Conservation (phyloP, 2,888 invertebrate genomes). For the Parelbella ahira region DNA sequence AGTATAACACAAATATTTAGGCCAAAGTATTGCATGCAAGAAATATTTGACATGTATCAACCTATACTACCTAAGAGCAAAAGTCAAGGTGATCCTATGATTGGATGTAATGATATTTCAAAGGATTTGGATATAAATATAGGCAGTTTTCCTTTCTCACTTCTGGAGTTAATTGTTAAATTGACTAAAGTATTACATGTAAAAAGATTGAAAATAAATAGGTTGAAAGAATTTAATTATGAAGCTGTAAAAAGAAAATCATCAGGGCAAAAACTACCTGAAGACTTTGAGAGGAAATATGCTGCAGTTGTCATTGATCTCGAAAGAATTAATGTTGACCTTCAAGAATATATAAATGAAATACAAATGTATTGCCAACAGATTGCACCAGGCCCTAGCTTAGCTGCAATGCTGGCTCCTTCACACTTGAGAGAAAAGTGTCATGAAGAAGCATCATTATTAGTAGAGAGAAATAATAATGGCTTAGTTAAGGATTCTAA, state of each 20-base stretch:
- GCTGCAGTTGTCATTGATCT: conserved; percentile 93
- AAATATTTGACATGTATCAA: conserved; percentile 72
- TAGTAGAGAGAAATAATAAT: conserved; percentile 87
- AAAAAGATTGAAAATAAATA: conserved; percentile 90
- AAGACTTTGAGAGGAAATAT: conserved; percentile 95
- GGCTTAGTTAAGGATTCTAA: conserved; percentile 82
- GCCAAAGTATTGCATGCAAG: conserved; percentile 83
- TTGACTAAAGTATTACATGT: conserved; percentile 91
- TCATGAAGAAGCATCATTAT: conserved; percentile 89
- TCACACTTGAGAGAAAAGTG: conserved; percentile 93
- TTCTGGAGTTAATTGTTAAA: conserved; percentile 92
- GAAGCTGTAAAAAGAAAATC: conserved; percentile 94
- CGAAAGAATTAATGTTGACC: conserved; percentile 93
- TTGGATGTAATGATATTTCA: conserved; percentile 75
- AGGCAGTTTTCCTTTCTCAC: conserved; percentile 91
- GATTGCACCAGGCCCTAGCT: conserved; percentile 92
- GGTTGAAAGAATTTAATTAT: conserved; percentile 91
- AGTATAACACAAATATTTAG: conserved; percentile 91
- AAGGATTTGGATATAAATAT: conserved; percentile 75
- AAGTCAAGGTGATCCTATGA: conserved; percentile 85
- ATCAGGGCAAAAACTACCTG: conserved; percentile 87
- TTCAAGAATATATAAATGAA: conserved; percentile 91
- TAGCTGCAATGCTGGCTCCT: conserved; percentile 93
- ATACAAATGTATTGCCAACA: conserved; percentile 92
- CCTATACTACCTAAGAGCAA: conserved; percentile 52